These are phyloP conservation scores for Pachypsylla venusta DNA, from an alignment of 1,140 invertebrate genomes.

Conservation along the genomic window DNA sequence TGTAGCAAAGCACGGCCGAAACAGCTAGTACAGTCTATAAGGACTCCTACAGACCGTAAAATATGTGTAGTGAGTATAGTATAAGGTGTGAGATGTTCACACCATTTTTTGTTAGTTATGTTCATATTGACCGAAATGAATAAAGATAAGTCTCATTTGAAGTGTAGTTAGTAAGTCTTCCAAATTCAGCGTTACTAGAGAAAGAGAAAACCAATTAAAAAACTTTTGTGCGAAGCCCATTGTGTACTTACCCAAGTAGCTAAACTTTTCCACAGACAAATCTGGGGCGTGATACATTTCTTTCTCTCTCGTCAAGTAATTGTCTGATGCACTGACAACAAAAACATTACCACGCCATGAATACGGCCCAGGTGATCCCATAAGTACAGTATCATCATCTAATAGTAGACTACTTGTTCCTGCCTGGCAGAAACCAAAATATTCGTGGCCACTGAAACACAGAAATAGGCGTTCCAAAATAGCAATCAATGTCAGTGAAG, in stretches of 20 bases:
- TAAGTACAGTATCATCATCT: slow-evolving; percentile 55
- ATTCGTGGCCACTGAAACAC: neutral
- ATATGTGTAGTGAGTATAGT: too few species aligned
- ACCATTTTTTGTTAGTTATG: too few species aligned
- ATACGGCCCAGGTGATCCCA: slow-evolving; percentile 73
- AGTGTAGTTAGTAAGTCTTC: too few species aligned
- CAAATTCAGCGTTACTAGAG: too few species aligned
- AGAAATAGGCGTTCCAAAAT: neutral
- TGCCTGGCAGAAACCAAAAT: slow-evolving; percentile 78
- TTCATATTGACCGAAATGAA: too few species aligned
- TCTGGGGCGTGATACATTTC: slow-evolving; percentile 57
- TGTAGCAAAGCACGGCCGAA: too few species aligned
- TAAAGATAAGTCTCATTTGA: too few species aligned
- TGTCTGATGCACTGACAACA: slow-evolving; percentile 53
- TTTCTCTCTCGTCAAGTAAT: slow-evolving; percentile 58
- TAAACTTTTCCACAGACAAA: slow-evolving; percentile 71
- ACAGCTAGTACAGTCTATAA: too few species aligned
- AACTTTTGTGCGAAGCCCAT: too few species aligned
- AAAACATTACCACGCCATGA: slow-evolving; percentile 82
- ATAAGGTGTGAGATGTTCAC: too few species aligned
- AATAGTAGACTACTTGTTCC: slow-evolving; percentile 65
- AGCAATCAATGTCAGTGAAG: neutral
- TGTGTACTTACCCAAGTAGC: slow-evolving; percentile 55
- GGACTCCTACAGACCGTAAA: too few species aligned
- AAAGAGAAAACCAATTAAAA: too few species aligned